Evolutionary conservation across 2,113 vertebrate genomes (phyloP).

Genomic region (Pelvicachromis taeniatus): DNA sequence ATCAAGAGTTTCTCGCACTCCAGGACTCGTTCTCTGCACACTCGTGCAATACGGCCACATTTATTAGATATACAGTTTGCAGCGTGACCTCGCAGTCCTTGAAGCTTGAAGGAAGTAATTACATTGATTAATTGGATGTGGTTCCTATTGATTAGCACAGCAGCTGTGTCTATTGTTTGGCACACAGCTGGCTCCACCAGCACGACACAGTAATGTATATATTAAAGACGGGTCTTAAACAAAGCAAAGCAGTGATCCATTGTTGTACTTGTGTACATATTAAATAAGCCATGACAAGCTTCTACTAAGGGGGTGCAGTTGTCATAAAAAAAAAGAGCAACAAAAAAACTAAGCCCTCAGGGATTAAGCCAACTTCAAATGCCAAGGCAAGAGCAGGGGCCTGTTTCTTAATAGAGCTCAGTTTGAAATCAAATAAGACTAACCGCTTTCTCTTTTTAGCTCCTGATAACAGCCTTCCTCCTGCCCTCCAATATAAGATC

Average conservation of each 20-base stretch:
- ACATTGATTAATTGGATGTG: constrained; percentile 53
- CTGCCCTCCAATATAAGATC: background rate
- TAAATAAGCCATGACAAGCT: background rate
- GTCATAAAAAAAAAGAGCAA: background rate
- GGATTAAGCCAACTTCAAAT: background rate
- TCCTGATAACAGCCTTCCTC: background rate
- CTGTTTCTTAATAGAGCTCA: background rate
- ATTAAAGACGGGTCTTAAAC: background rate
- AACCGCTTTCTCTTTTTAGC: background rate
- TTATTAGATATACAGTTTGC: background rate
- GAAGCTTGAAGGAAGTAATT: constrained; percentile 35
- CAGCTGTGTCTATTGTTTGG: constrained; percentile 2
- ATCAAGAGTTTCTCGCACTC: background rate
- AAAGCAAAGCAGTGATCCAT: background rate
- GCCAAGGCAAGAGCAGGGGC: background rate
- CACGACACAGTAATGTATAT: background rate
- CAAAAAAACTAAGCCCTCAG: background rate
- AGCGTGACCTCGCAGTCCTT: constrained; percentile 21
- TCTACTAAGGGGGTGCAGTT: background rate
- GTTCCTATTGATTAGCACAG: constrained; percentile 28
- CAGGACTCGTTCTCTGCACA: background rate
- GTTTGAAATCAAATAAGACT: background rate
- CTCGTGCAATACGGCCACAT: background rate
- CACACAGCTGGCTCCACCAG: background rate
- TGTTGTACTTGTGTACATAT: background rate